A percentile compares a stretch with the other conserved stretches of the same genome.
Evolutionary conservation across 2,797 vertebrate genomes (phyloP).

Genomic region (Aplochiton taeniatus): DNA sequence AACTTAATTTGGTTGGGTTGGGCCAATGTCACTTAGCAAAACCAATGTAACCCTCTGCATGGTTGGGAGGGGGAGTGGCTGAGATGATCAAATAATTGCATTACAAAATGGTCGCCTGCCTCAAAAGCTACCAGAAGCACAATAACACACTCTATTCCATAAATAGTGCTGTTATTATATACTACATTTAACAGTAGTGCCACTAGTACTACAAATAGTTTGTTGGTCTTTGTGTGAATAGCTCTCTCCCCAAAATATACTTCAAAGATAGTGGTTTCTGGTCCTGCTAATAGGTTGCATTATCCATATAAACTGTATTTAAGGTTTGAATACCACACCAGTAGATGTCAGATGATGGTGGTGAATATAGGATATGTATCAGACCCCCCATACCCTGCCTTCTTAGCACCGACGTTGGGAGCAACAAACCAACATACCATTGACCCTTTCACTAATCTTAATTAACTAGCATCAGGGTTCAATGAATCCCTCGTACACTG

Average conservation of each 20-base stretch:
- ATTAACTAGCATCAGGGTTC: too few relatives aligned
- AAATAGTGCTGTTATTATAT: constrained; percentile 71
- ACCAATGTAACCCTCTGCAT: constrained; percentile 57
- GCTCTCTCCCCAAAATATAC: constrained; percentile 28
- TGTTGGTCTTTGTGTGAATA: constrained; percentile 57
- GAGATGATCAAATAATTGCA: constrained; percentile 35
- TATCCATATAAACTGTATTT: too few relatives aligned
- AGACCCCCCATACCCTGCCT: too few relatives aligned
- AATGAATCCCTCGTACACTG: too few relatives aligned
- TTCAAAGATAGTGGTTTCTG: constrained; percentile 29
- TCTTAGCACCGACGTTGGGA: too few relatives aligned
- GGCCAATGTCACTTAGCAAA: constrained; percentile 63
- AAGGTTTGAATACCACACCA: too few relatives aligned
- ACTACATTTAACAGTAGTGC: constrained; percentile 71
- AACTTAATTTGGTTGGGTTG: constrained; percentile 58
- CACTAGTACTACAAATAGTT: constrained; percentile 59
- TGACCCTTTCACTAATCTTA: too few relatives aligned
- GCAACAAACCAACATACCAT: too few relatives aligned
- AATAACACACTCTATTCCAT: constrained; percentile 64
- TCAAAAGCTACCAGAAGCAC: constrained; percentile 68
- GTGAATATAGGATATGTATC: too few relatives aligned
- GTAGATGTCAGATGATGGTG: too few relatives aligned
- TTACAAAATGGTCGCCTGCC: constrained; percentile 66
- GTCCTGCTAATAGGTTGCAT: neutral
- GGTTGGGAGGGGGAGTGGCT: constrained; percentile 52